These are phyloP conservation scores for Symphodus melops DNA, from an alignment of 2,113 vertebrate species.

Conservation along the genomic window DNA sequence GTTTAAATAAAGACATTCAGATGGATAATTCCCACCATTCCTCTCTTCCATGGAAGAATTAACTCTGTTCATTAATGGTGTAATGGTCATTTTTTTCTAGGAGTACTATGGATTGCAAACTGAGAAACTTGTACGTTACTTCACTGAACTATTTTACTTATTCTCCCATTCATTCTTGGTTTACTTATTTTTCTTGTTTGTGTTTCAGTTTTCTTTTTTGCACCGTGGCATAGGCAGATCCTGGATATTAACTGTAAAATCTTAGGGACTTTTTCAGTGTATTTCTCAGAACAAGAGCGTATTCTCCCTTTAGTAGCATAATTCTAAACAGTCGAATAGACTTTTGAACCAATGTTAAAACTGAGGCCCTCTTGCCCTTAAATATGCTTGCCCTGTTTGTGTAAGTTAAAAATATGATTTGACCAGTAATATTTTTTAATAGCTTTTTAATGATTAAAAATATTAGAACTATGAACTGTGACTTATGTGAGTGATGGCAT, in stretches of 20 bases:
- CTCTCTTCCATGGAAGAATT: slow-evolving; percentile 1
- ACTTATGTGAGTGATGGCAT: no score
- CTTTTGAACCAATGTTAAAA: no score
- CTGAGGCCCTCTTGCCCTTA: no score
- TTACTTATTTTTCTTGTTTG: not conserved
- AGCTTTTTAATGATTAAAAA: no score
- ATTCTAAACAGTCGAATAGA: no score
- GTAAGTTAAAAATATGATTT: no score
- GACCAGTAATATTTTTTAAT: no score
- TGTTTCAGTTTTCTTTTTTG: slow-evolving; percentile 2
- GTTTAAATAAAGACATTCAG: slow-evolving; percentile 50
- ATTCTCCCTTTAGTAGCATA: no score
- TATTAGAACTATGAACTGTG: no score
- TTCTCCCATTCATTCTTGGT: not conserved
- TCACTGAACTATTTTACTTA: no score
- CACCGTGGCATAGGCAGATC: not conserved
- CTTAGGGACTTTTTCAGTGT: not conserved
- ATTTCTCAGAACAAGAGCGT: not conserved
- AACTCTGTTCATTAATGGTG: not conserved
- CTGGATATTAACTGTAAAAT: slow-evolving; percentile 22
- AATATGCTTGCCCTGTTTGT: no score
- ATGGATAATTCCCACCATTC: slow-evolving; percentile 13
- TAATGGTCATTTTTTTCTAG: not conserved
- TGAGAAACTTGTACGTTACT: not conserved
- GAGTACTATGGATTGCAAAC: not conserved